A percentile compares a stretch with the other conserved stretches of the same genome.
phyloP scores from a whole-genome alignment of 2,113 vertebrate species.

The Ancistrus triradiatus region DNA sequence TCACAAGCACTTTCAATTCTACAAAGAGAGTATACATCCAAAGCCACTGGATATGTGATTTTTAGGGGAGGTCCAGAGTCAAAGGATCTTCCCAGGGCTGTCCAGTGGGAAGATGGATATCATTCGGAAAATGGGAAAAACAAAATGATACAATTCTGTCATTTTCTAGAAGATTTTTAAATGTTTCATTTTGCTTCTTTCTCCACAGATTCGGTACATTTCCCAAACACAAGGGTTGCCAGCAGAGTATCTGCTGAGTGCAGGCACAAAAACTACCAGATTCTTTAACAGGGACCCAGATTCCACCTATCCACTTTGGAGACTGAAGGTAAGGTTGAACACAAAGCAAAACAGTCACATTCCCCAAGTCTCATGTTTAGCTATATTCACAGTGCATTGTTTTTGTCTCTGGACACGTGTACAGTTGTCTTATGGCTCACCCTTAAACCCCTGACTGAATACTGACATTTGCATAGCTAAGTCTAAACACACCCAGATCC shows the following conservation, averaged over 20 bases:
- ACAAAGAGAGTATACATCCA: too few relatives aligned
- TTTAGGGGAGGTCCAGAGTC: too few relatives aligned
- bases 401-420: not conserved
- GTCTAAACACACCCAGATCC: conserved; percentile 16
- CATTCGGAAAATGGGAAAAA: too few relatives aligned
- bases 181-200: too few relatives aligned
- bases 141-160: too few relatives aligned
- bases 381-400: not conserved
- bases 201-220: conserved; percentile 93
- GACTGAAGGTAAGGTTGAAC: conserved; percentile 81
- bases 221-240: conserved; percentile 98
- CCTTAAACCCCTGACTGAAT: conserved; percentile 5
- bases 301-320: conserved; percentile 95
- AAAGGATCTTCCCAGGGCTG: too few relatives aligned
- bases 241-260: conserved; percentile 95
- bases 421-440: not conserved
- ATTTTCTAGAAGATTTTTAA: too few relatives aligned
- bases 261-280: conserved; percentile 95
- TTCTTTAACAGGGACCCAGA: conserved; percentile 99
- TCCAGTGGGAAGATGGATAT: too few relatives aligned
- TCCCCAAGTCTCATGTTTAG: not conserved
- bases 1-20: too few relatives aligned
- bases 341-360: not conserved
- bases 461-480: not conserved
- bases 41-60: too few relatives aligned